A percentile compares a stretch with the other conserved stretches of the same genome.
These are phyloP conservation scores for Cyrtorhinus lividipennis DNA, from an alignment of 1,140 invertebrate species.

Conservation along the genomic window DNA sequence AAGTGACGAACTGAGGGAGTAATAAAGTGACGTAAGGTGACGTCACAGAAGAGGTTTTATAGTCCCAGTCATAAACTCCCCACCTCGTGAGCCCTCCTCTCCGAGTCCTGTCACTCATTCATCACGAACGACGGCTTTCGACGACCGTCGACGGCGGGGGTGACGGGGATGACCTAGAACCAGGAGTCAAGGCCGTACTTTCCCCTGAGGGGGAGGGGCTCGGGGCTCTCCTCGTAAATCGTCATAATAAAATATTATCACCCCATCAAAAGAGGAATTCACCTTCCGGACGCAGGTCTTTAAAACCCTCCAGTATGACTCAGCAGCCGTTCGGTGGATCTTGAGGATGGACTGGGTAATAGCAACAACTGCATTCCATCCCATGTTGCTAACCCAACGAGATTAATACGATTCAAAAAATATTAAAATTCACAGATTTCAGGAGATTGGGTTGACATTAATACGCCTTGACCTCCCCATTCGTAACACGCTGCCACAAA, in stretches of 20 bases:
- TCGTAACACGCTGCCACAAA: too few species aligned
- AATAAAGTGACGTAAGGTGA: slow-evolving; percentile 9
- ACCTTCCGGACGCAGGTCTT: too few species aligned
- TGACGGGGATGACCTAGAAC: not conserved
- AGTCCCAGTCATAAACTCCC: not conserved
- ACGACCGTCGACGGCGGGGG: not conserved
- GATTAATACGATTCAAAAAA: too few species aligned
- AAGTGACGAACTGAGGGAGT: slow-evolving; percentile 3
- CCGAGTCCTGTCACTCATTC: not conserved
- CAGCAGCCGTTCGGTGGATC: too few species aligned
- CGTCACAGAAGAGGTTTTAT: slow-evolving; percentile 2
- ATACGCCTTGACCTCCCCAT: too few species aligned
- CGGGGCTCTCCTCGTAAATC: not conserved
- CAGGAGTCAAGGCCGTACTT: not conserved
- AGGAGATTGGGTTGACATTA: too few species aligned
- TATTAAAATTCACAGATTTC: too few species aligned
- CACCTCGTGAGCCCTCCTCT: not conserved
- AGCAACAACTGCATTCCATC: too few species aligned
- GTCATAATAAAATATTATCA: not conserved
- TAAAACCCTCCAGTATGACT: too few species aligned
- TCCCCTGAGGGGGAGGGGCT: not conserved
- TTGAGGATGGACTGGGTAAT: too few species aligned
- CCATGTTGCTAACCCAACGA: too few species aligned
- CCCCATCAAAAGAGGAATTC: too few species aligned
- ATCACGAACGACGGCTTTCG: not conserved